phyloP scores from a whole-genome alignment of 2,888 invertebrate species.

The Scaptomyza polygonia region DNA sequence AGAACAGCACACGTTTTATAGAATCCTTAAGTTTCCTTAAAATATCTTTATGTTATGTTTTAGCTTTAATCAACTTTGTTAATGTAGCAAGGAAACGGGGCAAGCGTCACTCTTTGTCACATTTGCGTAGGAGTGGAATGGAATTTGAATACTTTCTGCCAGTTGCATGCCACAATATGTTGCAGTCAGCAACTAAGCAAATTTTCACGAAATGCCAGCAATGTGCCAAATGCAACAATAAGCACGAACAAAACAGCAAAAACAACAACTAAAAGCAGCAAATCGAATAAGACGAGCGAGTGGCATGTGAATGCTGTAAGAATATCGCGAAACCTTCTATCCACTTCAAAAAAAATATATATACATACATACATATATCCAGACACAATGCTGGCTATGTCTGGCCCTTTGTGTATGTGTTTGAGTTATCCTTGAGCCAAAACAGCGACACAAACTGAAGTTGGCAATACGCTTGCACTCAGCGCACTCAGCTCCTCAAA shows the following conservation, averaged over 20 bases:
- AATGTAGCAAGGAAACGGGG: conserved; percentile 3
- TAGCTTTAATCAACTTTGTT: not conserved
- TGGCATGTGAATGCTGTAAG: conserved; percentile 48
- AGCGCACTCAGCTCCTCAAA: conserved; percentile 49
- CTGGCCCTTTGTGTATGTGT: conserved; percentile 6
- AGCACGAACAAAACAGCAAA: conserved; percentile 14
- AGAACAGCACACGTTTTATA: too few species aligned
- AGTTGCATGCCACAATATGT: conserved; percentile 36
- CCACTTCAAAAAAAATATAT: not conserved
- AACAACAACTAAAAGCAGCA: conserved; percentile 22
- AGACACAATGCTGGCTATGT: not conserved
- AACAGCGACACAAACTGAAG: conserved; percentile 32
- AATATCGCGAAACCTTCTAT: conserved; percentile 42
- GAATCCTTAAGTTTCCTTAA: too few species aligned
- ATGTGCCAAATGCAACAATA: conserved; percentile 51
- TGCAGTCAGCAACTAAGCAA: conserved; percentile 34
- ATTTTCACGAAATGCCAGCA: conserved; percentile 35
- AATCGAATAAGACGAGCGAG: conserved; percentile 24
- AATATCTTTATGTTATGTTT: not conserved
- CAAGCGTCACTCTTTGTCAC: conserved; percentile 27
- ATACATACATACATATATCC: not conserved
- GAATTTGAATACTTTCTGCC: conserved; percentile 35
- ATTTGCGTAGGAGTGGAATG: conserved; percentile 24
- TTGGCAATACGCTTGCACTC: conserved; percentile 57
- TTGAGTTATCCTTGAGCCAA: conserved; percentile 40